Percentiles rank a stretch among this genome's conserved stretches.
Evolutionary conservation across 2,113 vertebrate species (phyloP).

Genomic region (Gambusia holbrooki): DNA sequence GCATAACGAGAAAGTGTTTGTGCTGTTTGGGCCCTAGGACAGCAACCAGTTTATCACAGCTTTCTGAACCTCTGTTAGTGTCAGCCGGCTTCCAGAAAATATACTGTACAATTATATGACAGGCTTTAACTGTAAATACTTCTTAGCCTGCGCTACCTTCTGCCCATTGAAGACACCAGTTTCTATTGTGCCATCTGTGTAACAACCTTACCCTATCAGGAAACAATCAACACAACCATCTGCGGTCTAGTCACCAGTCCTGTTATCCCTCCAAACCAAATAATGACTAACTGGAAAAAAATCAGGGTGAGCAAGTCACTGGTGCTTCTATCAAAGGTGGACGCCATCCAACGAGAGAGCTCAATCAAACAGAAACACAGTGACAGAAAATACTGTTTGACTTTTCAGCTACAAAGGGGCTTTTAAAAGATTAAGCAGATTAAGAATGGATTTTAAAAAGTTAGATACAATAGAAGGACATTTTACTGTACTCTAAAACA

Average conservation of each 20-base stretch:
- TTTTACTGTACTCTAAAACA: constrained; percentile 3
- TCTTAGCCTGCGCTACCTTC: constrained; percentile 34
- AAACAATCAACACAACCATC: constrained; percentile 77
- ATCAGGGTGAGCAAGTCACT: constrained; percentile 69
- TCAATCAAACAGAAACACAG: constrained; percentile 65
- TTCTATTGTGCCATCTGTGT: constrained; percentile 65
- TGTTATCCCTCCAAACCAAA: constrained; percentile 72
- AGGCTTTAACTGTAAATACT: constrained; percentile 40
- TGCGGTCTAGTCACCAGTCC: constrained; percentile 72
- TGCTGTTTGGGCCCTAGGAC: constrained; percentile 20
- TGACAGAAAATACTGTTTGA: constrained; percentile 60
- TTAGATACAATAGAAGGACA: constrained; percentile 27
- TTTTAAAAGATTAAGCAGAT: constrained; percentile 53
- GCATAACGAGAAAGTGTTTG: neutral
- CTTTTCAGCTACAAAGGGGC: constrained; percentile 40
- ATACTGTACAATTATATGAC: constrained; percentile 31
- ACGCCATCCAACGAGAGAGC: constrained; percentile 56
- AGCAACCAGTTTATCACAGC: constrained; percentile 29
- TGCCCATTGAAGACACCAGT: constrained; percentile 55
- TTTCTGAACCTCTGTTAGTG: constrained; percentile 28
- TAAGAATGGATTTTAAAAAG: constrained; percentile 42
- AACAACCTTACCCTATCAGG: constrained; percentile 71
- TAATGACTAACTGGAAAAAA: constrained; percentile 69
- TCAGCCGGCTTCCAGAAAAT: constrained; percentile 31
- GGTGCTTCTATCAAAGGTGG: constrained; percentile 49